Evolutionary conservation across 2,888 invertebrate species (phyloP).

Genomic region (Pristionchus mayeri): DNA sequence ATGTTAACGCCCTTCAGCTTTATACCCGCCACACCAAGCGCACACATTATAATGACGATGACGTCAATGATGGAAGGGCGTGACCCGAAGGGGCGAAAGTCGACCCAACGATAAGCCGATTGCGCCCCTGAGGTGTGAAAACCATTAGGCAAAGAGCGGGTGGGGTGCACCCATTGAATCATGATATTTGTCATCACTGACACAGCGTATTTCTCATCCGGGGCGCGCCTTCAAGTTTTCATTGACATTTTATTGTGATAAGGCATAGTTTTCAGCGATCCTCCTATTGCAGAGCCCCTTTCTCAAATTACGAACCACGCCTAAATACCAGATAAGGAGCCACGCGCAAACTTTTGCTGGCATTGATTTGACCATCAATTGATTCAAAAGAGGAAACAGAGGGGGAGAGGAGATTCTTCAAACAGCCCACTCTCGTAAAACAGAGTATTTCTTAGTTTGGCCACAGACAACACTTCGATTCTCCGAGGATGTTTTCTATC

Average conservation of each 20-base stretch:
- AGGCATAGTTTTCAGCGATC: not conserved
- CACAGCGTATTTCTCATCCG: not conserved
- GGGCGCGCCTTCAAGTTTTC: not conserved
- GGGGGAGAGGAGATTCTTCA: too few species aligned
- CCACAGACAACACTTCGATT: too few species aligned
- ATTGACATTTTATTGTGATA: not conserved
- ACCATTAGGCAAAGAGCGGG: not conserved
- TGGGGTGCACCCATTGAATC: not conserved
- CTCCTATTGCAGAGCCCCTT: not conserved
- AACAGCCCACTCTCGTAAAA: too few species aligned
- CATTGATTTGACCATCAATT: too few species aligned
- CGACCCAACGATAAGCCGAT: not conserved
- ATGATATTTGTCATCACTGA: not conserved
- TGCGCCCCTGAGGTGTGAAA: constrained; percentile 22
- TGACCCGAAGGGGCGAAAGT: not conserved
- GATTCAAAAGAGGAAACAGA: too few species aligned
- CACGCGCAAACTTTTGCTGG: too few species aligned
- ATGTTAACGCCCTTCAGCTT: not conserved
- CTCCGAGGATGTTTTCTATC: too few species aligned
- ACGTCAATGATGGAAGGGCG: not conserved
- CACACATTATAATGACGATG: not conserved
- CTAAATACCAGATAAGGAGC: not conserved
- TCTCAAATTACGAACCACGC: not conserved
- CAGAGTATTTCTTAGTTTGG: too few species aligned
- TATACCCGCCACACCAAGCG: not conserved